phyloP scores from a whole-genome alignment of 2,113 vertebrate genomes.

The Daboia siamensis region DNA sequence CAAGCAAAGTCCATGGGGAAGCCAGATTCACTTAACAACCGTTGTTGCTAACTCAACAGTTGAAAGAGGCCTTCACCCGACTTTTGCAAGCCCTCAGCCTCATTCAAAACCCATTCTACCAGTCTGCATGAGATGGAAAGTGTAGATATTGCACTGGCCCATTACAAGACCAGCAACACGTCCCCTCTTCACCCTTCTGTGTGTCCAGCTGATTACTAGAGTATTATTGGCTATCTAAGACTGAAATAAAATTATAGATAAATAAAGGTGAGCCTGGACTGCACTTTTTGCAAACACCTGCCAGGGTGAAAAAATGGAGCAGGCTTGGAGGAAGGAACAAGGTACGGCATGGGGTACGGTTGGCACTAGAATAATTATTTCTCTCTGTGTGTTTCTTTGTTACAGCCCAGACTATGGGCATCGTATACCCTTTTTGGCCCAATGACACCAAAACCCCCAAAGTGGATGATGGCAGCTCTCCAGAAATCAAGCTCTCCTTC shows the following conservation, averaged over 20 bases:
- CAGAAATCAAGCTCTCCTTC: conserved; percentile 82
- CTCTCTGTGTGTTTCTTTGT: conserved; percentile 35
- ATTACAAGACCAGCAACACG: background rate
- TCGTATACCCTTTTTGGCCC: conserved; percentile 84
- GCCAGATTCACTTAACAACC: no score
- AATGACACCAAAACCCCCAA: conserved; percentile 88
- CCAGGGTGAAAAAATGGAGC: background rate
- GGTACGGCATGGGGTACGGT: no score
- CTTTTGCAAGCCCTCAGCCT: background rate
- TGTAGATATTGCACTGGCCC: background rate
- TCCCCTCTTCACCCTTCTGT: background rate
- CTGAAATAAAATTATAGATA: background rate
- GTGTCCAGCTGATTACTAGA: background rate
- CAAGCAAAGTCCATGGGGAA: no score
- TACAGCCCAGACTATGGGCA: conserved; percentile 75
- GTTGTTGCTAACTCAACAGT: no score
- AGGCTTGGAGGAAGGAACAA: fast-evolving
- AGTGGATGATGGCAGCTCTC: conserved; percentile 95
- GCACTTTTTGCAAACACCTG: background rate
- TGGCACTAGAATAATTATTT: background rate
- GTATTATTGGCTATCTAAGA: background rate
- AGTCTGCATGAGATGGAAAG: background rate
- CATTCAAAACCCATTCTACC: background rate
- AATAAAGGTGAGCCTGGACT: background rate
- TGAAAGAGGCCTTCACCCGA: no score